A percentile compares a stretch with the other conserved stretches of the same genome.
phyloP scores from a whole-genome alignment of 2,113 vertebrate species.

The Anguilla rostrata region DNA sequence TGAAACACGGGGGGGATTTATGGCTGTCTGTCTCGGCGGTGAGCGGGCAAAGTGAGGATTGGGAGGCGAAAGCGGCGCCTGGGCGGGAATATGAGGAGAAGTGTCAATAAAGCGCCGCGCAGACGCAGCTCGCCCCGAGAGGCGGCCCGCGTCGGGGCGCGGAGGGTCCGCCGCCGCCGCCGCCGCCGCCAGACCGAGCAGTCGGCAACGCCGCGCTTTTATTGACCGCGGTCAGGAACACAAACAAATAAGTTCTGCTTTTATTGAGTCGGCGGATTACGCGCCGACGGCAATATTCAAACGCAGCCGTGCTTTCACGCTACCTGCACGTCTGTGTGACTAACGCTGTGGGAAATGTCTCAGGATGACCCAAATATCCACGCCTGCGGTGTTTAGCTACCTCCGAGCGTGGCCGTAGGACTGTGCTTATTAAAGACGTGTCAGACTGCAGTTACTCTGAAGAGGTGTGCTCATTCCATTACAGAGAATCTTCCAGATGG shows the following conservation, averaged over 20 bases:
- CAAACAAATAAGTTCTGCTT: slow-evolving; percentile 20
- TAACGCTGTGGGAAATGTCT: neutral
- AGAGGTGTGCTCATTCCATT: neutral
- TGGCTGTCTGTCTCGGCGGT: slow-evolving; percentile 84
- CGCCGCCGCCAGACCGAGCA: neutral
- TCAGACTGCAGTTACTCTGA: neutral
- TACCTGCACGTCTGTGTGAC: slow-evolving; percentile 18
- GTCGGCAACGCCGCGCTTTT: neutral
- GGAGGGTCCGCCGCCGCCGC: neutral
- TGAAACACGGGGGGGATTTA: slow-evolving; percentile 82
- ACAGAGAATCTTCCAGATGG: neutral
- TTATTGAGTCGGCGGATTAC: slow-evolving; percentile 28
- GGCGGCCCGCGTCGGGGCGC: neutral
- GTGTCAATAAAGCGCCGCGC: slow-evolving; percentile 82
- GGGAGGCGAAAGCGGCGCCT: slow-evolving; percentile 86
- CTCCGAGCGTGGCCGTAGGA: neutral
- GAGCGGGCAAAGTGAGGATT: slow-evolving; percentile 83
- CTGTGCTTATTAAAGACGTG: neutral
- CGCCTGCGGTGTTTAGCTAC: neutral
- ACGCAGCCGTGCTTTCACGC: slow-evolving; percentile 15
- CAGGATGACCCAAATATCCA: neutral
- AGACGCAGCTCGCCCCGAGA: slow-evolving; percentile 64
- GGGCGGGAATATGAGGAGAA: slow-evolving; percentile 89
- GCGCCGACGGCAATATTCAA: slow-evolving; percentile 32
- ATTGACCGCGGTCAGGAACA: neutral